Evolutionary conservation across 2,113 vertebrate genomes (phyloP), one percentile per base, ranked within the genome.

Genomic region (Alexandromys fortis): DNA sequence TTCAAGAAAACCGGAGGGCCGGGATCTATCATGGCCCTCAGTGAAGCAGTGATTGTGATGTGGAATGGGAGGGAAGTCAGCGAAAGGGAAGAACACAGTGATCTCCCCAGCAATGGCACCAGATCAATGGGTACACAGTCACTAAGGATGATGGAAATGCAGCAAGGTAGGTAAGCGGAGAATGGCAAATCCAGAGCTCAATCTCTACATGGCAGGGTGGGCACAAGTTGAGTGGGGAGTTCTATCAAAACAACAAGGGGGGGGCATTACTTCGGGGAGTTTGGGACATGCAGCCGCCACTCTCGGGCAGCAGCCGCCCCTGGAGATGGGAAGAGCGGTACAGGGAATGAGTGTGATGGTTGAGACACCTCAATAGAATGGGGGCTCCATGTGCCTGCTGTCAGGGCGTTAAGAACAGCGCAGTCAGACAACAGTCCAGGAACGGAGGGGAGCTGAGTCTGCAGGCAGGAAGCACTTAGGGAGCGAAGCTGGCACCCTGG

Each of bases 381-480:
- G 55, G 73, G 19, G 58, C 75, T 67, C 30, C 28, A 4, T 35
- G 1, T 49, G 72, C 30, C 67, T 90, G 17, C 49, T 49, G 33
- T 11, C 30, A n/a, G 5, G 30, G 70, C 5, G 8, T n/a, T n/a
- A 5, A 65, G 55, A 55, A 70, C 10, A 45, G 9, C 47, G 22
- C 11, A 33, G 55, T 55, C 13, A 14, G 28, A 67, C 33, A 35
- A 52, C 72, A 77, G 38, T 61, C 82, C 42, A 7, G 22, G 14
- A 24, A 3, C 63, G 42, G 58, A 21, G 16, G 1, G 70, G 8
- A 4, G 7, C 8, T 0, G 16, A 67, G 14, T 22, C 45, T 45
- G 35, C 2, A 0, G 4, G 22, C 0, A 0, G 17, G 91, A 68
- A 22, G 30, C 30, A 16, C 0, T 1, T 2, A 6, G 35, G 21